Evolutionary conservation across 2,797 vertebrate species (phyloP), one percentile per base, ranked within the genome.

Genomic region (Meriones psammophilus): DNA sequence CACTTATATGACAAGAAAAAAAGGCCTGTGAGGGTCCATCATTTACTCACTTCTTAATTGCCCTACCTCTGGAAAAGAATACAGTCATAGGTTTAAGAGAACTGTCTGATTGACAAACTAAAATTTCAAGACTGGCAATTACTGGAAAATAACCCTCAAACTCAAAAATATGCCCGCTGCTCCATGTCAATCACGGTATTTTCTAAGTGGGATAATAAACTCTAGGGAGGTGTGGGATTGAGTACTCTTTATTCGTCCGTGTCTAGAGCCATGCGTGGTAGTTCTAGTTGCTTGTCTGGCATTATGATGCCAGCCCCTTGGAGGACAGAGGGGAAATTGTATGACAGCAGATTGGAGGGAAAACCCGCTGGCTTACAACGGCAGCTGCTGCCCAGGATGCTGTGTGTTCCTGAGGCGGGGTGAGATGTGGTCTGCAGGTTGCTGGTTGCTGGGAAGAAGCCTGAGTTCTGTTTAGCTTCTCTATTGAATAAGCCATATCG

Each of bases 191-290:
- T 97, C 96, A 95, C 92, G 89, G 84, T 46, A 76, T 93, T 97
- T 97, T 96, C 92, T 97, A 97, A 97, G 95, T 89, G 92, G 94
- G 96, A 95, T 95, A 95, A 94, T 92, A 90, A 71, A 91, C 91
- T 95, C 96, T 50, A 66, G 92, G 96, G 95, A 93, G 95, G 84
- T 66, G 74, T 69, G 66, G 33, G 69, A 74, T 79, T 87, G 96
- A 74, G 74, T 95, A 33, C 66, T 92, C 93, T 92, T 97, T 94
- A 92, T 97, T 96, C 91, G 33, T 5, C 60, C 91, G 94, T 92
- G 96, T 96, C 97, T 88, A 83, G 94, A 96, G 88, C 94, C 20
- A 22, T 50, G 69, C 92, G 50, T 1, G 1, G 84, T 71, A 94
- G 92, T 93, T 92, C 94, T 79, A 92, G 77, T 90, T 89, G 86